phyloP scores from a whole-genome alignment of 2,888 invertebrate genomes.

The Lycaena phlaeas region DNA sequence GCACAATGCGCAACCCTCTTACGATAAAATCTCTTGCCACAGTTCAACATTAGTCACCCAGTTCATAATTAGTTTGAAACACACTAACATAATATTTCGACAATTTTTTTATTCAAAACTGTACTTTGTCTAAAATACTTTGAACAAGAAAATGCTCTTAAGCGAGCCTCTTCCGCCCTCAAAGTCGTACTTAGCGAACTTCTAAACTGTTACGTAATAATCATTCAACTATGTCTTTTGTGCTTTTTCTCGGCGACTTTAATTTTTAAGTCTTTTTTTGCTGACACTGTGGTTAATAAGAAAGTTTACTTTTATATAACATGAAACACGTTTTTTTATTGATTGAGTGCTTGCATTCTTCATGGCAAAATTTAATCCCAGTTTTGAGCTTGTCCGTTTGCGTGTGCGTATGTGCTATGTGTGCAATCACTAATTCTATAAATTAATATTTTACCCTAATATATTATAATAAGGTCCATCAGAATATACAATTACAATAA shows the following conservation, averaged over 20 bases:
- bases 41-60: no score
- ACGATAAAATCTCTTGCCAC: no score
- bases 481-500: no score
- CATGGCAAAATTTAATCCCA: no score
- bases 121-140: neutral
- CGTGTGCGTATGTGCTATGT: no score
- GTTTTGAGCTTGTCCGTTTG: no score
- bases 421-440: no score
- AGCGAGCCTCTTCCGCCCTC: neutral
- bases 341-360: no score
- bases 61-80: no score
- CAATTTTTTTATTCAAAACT: neutral
- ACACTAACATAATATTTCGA: neutral
- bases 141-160: neutral
- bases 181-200: neutral
- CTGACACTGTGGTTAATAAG: neutral
- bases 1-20: no score
- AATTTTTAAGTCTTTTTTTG: neutral
- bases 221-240: slow-evolving; percentile 7
- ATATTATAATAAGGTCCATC: no score
- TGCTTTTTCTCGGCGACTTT: neutral
- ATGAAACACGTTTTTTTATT: neutral
- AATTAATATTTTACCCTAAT: no score
- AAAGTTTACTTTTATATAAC: neutral
- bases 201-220: slow-evolving; percentile 3